Base-by-base conservation (phyloP, 2,888 invertebrate genomes). In the Cephus pygmeus region DNA sequence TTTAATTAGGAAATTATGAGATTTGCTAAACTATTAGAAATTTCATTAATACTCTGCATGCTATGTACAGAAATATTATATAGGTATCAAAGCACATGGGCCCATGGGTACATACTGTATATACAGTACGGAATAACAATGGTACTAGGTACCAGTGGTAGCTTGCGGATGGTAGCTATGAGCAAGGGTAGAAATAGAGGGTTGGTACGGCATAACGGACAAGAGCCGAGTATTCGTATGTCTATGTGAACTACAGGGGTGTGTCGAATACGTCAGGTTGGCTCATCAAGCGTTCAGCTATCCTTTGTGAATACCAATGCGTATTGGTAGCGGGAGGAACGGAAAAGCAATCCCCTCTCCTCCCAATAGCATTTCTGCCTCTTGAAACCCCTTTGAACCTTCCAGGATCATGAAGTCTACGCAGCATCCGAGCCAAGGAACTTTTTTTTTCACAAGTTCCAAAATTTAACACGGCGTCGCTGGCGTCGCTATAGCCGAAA, bases 291-390 rank as follows among this genome's bases (percentile, higher is more conserved):
- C 81, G 83, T 80, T 79, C 85, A 81, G 82, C 83, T 79, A 85
- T 85, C 81, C 87, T 81, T 80, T 77, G 84, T 87, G 88, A 89
- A 88, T 88, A 88, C 88, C 87, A 87, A 88, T 88, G 86, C 80
- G 80, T 79, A 33, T 40, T 33, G 73, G 34, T 34, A 12, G 12
- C 31, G 23, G 15, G 71, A 36, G 71, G 33, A 11, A 34, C 3
- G 56, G 56, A 23, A 56, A 9, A 76, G 73, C 74, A 73, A 76
- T 71, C 73, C 79, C 56, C 69, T 73, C 75, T 73, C 23, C 74
- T 69, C 75, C 73, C 36, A 76, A 71, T 74, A 74, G 76, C 33
- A 69, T 73, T 76, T 73, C 73, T 73, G 73, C 76, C 79, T 78
- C 35, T 74, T 30, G 35, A 12, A 74, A 34, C 15, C 23, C 56